These are phyloP conservation scores for Coilia nasus DNA, from an alignment of 2,797 vertebrate species.

Conservation along the genomic window DNA sequence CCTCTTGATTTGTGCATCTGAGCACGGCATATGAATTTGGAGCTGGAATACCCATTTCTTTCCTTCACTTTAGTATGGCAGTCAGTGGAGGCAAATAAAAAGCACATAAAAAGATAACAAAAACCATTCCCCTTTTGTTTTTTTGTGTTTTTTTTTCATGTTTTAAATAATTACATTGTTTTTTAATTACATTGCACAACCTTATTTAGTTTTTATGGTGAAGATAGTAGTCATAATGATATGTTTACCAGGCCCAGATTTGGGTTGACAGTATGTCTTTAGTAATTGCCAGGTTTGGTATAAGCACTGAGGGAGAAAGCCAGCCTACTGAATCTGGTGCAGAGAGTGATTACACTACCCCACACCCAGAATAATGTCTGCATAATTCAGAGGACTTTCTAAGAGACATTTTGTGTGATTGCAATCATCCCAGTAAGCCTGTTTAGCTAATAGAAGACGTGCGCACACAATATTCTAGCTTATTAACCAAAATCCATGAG, in stretches of 20 bases:
- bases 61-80: not conserved
- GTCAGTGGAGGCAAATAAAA: not conserved
- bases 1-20: constrained; percentile 23
- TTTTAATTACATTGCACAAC: not conserved
- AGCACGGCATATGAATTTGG: not conserved
- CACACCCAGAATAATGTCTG: too few species aligned
- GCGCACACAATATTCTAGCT: not conserved
- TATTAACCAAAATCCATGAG: not conserved
- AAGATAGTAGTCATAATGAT: too few species aligned
- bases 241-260: too few species aligned
- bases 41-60: not conserved
- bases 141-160: not conserved
- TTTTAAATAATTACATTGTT: not conserved
- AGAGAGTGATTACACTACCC: too few species aligned
- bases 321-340: not conserved
- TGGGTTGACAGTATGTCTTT: too few species aligned
- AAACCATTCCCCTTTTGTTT: too few species aligned
- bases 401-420: not conserved
- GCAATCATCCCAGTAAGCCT: not conserved
- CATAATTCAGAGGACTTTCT: too few species aligned
- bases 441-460: not conserved
- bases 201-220: too few species aligned
- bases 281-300: not conserved
- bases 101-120: not conserved
- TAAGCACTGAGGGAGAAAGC: not conserved